Evolutionary conservation across 2,888 invertebrate genomes (phyloP).

Genomic region (Sarcophaga subvicina): DNA sequence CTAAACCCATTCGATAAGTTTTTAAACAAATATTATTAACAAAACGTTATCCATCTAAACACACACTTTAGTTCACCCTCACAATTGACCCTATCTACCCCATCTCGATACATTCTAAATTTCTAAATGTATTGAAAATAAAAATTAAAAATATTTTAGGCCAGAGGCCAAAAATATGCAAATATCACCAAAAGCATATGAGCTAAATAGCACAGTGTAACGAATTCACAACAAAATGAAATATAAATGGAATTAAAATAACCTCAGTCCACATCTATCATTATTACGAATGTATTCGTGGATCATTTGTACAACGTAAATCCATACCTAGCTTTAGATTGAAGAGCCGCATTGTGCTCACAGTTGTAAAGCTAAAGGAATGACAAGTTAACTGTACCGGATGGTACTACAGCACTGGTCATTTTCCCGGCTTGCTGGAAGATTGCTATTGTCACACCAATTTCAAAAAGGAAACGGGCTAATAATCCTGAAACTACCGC

Average conservation of each 20-base stretch:
- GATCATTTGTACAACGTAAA: too few species aligned
- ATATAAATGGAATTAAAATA: not conserved
- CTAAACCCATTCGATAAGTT: slow-evolving; percentile 57
- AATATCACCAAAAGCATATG: slow-evolving; percentile 39
- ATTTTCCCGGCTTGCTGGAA: too few species aligned
- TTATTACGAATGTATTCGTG: too few species aligned
- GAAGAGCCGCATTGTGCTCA: too few species aligned
- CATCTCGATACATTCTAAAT: not conserved
- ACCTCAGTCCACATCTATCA: too few species aligned
- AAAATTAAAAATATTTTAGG: slow-evolving; percentile 43
- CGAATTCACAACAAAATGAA: not conserved
- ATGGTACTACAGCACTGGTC: too few species aligned
- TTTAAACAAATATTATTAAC: slow-evolving; percentile 67
- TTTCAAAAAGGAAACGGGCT: too few species aligned
- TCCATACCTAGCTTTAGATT: too few species aligned
- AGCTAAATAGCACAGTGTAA: slow-evolving; percentile 23
- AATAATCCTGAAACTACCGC: too few species aligned
- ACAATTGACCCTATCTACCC: slow-evolving; percentile 28
- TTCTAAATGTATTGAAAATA: slow-evolving; percentile 38
- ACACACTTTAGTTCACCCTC: slow-evolving; percentile 43
- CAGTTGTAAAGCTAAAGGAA: too few species aligned
- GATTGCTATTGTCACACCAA: too few species aligned
- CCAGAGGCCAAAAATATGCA: slow-evolving; percentile 51
- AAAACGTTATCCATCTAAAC: slow-evolving; percentile 52
- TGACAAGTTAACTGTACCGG: too few species aligned